Percentiles rank a stretch among this genome's conserved stretches.
Conservation (phyloP, 2,888 invertebrate species). For the Catocala fraxini region DNA sequence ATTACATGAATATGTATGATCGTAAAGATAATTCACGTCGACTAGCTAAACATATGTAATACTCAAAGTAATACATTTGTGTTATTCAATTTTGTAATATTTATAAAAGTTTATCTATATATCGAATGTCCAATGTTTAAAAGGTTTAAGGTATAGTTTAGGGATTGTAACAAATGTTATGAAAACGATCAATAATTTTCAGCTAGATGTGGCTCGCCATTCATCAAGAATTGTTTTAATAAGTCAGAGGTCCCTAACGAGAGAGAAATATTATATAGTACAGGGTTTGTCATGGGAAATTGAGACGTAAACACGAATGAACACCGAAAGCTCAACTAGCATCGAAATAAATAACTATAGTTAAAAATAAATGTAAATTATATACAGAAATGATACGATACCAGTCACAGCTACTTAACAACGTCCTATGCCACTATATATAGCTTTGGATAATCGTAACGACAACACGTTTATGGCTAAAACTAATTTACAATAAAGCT, state of each 20-base stretch:
- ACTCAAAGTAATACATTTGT: slow-evolving; percentile 41
- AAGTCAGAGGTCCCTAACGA: slow-evolving; percentile 49
- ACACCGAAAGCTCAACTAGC: slow-evolving; percentile 77
- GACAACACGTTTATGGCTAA: slow-evolving; percentile 77
- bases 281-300: slow-evolving; percentile 74
- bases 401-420: slow-evolving; percentile 70
- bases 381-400: slow-evolving; percentile 74
- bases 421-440: slow-evolving; percentile 76
- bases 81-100: neutral
- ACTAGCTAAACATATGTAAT: slow-evolving; percentile 63
- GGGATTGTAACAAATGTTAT: slow-evolving; percentile 58
- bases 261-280: slow-evolving; percentile 49
- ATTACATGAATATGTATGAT: slow-evolving; percentile 39
- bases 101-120: too few species aligned
- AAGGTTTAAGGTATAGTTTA: slow-evolving; percentile 17
- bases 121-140: too few species aligned
- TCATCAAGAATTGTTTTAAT: slow-evolving; percentile 24
- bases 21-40: slow-evolving; percentile 49
- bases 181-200: slow-evolving; percentile 49
- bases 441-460: slow-evolving; percentile 84
- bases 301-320: slow-evolving; percentile 64
- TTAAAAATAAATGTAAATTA: slow-evolving; percentile 69
- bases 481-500: slow-evolving; percentile 86
- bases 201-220: slow-evolving; percentile 38
- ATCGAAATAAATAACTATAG: slow-evolving; percentile 83